phyloP scores from a whole-genome alignment of 2,888 invertebrate genomes.

The Drosophila pegasa region DNA sequence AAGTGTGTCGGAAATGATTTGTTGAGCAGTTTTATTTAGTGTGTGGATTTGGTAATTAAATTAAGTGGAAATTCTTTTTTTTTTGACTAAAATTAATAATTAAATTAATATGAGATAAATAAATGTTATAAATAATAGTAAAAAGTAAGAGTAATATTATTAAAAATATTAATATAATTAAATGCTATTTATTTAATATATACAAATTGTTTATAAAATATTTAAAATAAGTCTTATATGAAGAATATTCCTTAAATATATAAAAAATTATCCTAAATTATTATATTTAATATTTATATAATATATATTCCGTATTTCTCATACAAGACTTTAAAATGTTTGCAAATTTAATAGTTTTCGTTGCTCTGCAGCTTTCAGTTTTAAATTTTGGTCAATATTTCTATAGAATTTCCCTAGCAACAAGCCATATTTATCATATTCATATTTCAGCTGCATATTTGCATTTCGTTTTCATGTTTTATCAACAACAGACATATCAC shows the following conservation, averaged over 20 bases:
- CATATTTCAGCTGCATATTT: constrained; percentile 13
- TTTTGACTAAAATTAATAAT: neutral
- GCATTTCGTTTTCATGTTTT: constrained; percentile 22
- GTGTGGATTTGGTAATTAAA: neutral
- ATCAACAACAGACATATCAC: constrained; percentile 31
- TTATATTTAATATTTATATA: too few species aligned
- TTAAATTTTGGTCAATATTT: neutral
- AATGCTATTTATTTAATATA: too few species aligned
- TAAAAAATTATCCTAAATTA: too few species aligned
- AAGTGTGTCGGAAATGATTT: constrained; percentile 25
- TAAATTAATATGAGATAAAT: neutral
- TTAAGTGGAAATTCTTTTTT: neutral
- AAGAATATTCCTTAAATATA: too few species aligned
- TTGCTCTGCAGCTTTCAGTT: neutral
- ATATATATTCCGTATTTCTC: too few species aligned
- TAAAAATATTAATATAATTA: too few species aligned
- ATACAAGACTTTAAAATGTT: too few species aligned
- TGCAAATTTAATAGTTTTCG: too few species aligned
- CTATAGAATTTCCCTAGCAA: neutral
- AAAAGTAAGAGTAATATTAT: too few species aligned
- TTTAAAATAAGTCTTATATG: too few species aligned
- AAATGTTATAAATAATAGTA: too few species aligned
- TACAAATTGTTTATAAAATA: too few species aligned
- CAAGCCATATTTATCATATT: constrained; percentile 8
- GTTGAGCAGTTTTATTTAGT: neutral